phyloP scores from a whole-genome alignment of 2,888 invertebrate species.

The Caenorhabditis panamensis region DNA sequence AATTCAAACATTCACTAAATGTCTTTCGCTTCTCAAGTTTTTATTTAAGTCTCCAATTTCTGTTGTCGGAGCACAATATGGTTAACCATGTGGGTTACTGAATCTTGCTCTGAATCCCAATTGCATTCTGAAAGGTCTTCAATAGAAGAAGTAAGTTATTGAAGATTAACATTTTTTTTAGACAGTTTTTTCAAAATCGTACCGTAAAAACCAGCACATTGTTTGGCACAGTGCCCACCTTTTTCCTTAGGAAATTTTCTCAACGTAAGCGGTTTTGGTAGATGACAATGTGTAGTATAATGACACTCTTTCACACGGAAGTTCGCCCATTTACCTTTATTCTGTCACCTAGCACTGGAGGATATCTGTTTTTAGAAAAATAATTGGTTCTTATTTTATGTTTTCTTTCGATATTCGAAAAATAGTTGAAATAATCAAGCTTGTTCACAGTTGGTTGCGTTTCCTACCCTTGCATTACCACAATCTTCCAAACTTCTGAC shows the following conservation, averaged over 20 bases:
- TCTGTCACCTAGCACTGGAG: conserved; percentile 36
- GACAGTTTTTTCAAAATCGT: too few relatives aligned
- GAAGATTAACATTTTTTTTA: not conserved
- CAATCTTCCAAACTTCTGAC: too few relatives aligned
- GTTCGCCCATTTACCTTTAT: conserved; percentile 51
- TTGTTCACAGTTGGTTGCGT: not conserved
- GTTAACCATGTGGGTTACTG: conserved; percentile 58
- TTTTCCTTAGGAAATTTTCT: not conserved
- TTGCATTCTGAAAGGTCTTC: conserved; percentile 53
- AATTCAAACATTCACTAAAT: conserved; percentile 30
- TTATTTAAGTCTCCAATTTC: conserved; percentile 9
- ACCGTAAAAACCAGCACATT: too few relatives aligned
- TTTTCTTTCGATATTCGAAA: too few relatives aligned
- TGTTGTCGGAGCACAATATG: conserved; percentile 28
- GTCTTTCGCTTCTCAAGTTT: not conserved
- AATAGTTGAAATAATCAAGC: too few relatives aligned
- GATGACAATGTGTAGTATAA: conserved; percentile 25
- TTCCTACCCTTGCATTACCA: too few relatives aligned
- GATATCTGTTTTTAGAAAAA: too few relatives aligned
- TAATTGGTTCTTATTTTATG: too few relatives aligned
- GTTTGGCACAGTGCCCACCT: too few relatives aligned
- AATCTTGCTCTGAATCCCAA: conserved; percentile 63
- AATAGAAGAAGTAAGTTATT: conserved; percentile 52
- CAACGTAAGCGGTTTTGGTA: conserved; percentile 15
- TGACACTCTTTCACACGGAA: conserved; percentile 39